phyloP scores from a whole-genome alignment of 2,113 vertebrate species.

The Rhagologus leucostigma region DNA sequence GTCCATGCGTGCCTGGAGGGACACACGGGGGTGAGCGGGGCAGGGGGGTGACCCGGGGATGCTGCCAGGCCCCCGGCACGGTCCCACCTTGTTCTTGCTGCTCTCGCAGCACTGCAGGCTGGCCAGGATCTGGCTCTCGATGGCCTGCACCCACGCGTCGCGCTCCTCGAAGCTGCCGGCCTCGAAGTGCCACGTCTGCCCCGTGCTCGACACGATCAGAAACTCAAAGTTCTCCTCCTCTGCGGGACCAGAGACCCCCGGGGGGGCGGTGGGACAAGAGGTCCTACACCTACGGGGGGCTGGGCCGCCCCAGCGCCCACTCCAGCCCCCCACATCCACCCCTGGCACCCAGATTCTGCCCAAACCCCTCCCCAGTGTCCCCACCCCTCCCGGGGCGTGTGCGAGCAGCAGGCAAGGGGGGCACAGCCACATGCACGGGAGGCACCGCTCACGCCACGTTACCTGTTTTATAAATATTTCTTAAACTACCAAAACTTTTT shows the following conservation, averaged over 20 bases:
- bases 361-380: rapidly evolving
- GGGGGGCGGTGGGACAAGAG: background rate
- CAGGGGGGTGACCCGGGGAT: rapidly evolving
- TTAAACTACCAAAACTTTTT: constrained; percentile 99
- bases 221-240: constrained; percentile 95
- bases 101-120: constrained; percentile 95
- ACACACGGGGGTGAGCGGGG: rapidly evolving
- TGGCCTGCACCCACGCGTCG: constrained; percentile 92
- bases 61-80: rapidly evolving
- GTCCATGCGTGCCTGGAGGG: constrained; percentile 83
- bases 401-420: constrained; percentile 14
- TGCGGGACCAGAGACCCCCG: constrained; percentile 21
- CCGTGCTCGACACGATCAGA: constrained; percentile 91
- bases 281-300: rapidly evolving
- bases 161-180: constrained; percentile 89
- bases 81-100: constrained; percentile 88
- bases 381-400: background rate
- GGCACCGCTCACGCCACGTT: constrained; percentile 64
- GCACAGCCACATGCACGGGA: constrained; percentile 50
- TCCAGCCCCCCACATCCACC: background rate
- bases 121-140: constrained; percentile 95
- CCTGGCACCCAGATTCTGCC: background rate
- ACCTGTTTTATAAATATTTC: constrained; percentile 99
- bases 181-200: constrained; percentile 97
- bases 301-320: background rate